phyloP scores from a whole-genome alignment of 2,888 invertebrate species.

The Drosophila gaucha region DNA sequence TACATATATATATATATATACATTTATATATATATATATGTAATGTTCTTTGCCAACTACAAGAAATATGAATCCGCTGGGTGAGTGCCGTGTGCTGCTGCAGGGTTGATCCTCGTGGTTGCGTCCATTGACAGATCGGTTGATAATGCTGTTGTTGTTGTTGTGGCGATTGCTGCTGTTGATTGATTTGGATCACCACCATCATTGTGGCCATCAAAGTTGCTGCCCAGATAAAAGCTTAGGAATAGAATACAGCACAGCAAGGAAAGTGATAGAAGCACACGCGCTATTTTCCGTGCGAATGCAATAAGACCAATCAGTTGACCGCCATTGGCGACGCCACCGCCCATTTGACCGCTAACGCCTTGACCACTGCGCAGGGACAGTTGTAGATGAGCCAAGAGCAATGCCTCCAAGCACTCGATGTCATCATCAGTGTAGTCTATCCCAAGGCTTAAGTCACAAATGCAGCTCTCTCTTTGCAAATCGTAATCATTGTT shows the following conservation, averaged over 20 bases:
- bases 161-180: conserved; percentile 12
- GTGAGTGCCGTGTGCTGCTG: conserved; percentile 13
- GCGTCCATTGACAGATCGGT: conserved; percentile 10
- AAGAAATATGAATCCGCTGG: conserved; percentile 27
- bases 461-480: conserved; percentile 52
- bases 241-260: conserved; percentile 76
- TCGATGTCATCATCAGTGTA: conserved; percentile 42
- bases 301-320: conserved; percentile 81
- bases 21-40: conserved; percentile 9
- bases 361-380: conserved; percentile 18
- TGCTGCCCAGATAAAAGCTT: conserved; percentile 76
- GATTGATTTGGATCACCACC: background rate
- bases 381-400: conserved; percentile 54
- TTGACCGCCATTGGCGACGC: conserved; percentile 78
- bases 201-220: conserved; percentile 12
- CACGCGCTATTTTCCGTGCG: conserved; percentile 79
- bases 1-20: conserved; percentile 11
- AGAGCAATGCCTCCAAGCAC: conserved; percentile 56
- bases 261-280: conserved; percentile 76
- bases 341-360: conserved; percentile 53
- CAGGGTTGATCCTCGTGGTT: conserved; percentile 14
- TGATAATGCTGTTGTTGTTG: conserved; percentile 12
- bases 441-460: conserved; percentile 43
- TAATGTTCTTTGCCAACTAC: conserved; percentile 18
- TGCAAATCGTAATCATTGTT: conserved; percentile 27